phyloP scores from a whole-genome alignment of 2,113 vertebrate species.

The Pluvialis apricaria region DNA sequence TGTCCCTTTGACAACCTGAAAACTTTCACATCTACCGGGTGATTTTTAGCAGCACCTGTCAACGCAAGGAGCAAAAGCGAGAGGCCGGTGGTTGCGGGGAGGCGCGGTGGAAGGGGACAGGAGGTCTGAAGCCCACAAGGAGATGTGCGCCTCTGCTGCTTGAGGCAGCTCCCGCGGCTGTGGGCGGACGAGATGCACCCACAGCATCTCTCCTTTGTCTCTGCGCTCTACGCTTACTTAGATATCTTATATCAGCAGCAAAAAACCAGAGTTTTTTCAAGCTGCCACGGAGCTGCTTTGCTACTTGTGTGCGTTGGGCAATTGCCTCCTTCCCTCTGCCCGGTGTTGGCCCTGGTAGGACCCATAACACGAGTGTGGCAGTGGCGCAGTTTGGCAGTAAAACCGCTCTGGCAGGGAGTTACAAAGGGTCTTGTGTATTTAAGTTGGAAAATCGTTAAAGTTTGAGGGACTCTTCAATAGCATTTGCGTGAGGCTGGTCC shows the following conservation, averaged over 20 bases:
- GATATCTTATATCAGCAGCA: neutral
- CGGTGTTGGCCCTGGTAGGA: neutral
- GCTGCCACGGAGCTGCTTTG: neutral
- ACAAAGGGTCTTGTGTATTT: neutral
- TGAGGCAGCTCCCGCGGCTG: accelerated
- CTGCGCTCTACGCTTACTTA: neutral
- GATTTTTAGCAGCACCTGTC: neutral
- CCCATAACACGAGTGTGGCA: accelerated
- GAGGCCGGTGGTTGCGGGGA: accelerated
- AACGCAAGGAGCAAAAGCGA: neutral
- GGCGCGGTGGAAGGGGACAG: neutral
- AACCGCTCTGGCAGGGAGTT: neutral
- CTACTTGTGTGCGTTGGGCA: accelerated
- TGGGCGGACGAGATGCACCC: neutral
- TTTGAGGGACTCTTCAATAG: neutral
- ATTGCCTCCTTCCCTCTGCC: neutral
- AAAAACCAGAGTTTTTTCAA: neutral
- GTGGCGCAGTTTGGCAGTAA: neutral
- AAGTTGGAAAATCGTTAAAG: neutral
- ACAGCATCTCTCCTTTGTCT: neutral
- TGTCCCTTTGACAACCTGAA: neutral
- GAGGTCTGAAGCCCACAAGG: neutral
- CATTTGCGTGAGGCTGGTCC: neutral
- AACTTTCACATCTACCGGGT: neutral
- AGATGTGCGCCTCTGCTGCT: neutral